These are phyloP conservation scores for Melinaea menophilus DNA, from an alignment of 2,888 invertebrate species.

Conservation along the genomic window DNA sequence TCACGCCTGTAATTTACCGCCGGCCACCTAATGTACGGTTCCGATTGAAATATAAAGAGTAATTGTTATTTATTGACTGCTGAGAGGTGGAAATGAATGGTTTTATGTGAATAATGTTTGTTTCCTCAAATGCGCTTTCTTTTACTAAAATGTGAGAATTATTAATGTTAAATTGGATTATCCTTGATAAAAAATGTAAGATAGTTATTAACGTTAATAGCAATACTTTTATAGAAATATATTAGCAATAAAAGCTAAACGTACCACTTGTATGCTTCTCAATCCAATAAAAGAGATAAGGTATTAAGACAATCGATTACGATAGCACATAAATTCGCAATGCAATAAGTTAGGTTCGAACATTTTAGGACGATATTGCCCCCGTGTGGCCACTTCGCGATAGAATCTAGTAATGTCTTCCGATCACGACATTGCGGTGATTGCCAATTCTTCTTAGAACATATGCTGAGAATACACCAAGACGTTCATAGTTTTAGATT, in stretches of 20 bases:
- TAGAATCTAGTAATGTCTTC: conserved; percentile 47
- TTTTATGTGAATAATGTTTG: conserved; percentile 5
- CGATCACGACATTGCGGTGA: conserved; percentile 39
- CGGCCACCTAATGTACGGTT: conserved; percentile 42
- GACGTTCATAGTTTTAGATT: no score
- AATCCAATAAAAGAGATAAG: conserved; percentile 25
- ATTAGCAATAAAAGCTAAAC: conserved; percentile 23
- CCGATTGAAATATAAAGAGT: conserved; percentile 61
- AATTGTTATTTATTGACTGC: conserved; percentile 59
- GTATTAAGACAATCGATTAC: conserved; percentile 44
- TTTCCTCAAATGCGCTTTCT: no score
- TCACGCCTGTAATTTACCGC: conserved; percentile 44
- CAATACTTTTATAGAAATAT: conserved; percentile 14
- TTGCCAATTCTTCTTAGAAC: conserved; percentile 36
- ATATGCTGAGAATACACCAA: conserved; percentile 11
- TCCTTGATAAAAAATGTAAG: background rate
- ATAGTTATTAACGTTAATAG: conserved; percentile 11
- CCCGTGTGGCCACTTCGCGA: conserved; percentile 57
- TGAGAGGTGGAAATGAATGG: conserved; percentile 11
- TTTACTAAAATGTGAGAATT: no score
- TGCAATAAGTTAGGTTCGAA: conserved; percentile 42
- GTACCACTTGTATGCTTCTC: conserved; percentile 29
- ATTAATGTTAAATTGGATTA: no score
- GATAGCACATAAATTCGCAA: conserved; percentile 40
- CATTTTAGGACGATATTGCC: conserved; percentile 51